These are phyloP conservation scores for Bombus confusus DNA, from an alignment of 1,140 invertebrate genomes.

Conservation along the genomic window DNA sequence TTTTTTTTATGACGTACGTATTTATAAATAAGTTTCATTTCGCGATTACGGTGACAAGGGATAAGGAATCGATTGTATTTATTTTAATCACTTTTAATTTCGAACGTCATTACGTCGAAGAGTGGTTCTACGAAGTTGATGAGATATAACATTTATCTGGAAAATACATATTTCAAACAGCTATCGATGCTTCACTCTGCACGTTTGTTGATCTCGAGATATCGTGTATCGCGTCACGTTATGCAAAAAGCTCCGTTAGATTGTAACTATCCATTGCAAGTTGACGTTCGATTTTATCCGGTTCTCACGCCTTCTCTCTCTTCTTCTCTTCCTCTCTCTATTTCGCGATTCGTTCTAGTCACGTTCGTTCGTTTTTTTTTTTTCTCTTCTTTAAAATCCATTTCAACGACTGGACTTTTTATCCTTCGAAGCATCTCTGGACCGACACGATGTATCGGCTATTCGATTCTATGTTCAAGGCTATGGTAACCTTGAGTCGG, in stretches of 20 bases:
- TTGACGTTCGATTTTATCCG: neutral
- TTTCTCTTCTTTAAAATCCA: neutral
- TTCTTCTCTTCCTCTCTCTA: neutral
- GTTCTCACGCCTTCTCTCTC: neutral
- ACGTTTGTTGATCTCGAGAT: slow-evolving; percentile 1
- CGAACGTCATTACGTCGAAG: too few relatives aligned
- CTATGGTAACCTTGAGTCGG: slow-evolving; percentile 32
- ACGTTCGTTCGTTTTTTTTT: neutral
- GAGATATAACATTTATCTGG: slow-evolving; percentile 1
- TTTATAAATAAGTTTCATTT: neutral
- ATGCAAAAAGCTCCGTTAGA: slow-evolving; percentile 26
- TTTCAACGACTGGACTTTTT: neutral
- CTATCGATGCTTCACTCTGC: slow-evolving; percentile 2
- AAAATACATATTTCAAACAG: slow-evolving; percentile 1
- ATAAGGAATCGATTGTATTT: neutral
- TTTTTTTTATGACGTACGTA: neutral
- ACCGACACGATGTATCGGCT: slow-evolving; percentile 18
- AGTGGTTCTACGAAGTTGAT: slow-evolving; percentile 21
- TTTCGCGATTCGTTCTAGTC: neutral
- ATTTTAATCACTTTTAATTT: neutral
- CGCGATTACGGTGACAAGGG: neutral
- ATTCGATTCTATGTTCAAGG: slow-evolving; percentile 44
- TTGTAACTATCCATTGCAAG: neutral
- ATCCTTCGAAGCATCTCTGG: slow-evolving; percentile 3
- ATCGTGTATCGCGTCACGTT: neutral